Conservation (phyloP, 2,113 vertebrate genomes). For the Dolichallabes microphthalmus region DNA sequence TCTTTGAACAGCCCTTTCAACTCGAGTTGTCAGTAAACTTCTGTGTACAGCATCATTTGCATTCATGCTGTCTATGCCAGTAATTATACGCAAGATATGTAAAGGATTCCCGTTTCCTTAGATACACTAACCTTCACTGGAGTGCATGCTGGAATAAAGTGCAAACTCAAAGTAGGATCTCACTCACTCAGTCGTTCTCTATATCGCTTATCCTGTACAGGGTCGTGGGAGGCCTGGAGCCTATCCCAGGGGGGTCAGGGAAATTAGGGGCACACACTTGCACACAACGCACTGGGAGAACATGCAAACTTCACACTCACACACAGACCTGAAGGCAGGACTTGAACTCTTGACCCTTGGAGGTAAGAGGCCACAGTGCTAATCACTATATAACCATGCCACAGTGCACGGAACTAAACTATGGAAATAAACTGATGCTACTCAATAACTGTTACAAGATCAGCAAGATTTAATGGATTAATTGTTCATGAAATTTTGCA, state of each 20-base stretch:
- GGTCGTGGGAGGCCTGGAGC: too few relatives aligned
- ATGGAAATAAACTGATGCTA: slow-evolving; percentile 24
- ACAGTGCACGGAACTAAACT: slow-evolving; percentile 8
- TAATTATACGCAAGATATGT: slow-evolving; percentile 52
- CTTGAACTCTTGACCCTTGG: too few relatives aligned
- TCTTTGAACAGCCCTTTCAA: slow-evolving; percentile 17
- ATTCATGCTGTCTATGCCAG: slow-evolving; percentile 39
- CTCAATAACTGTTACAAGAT: not conserved
- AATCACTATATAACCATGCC: too few relatives aligned
- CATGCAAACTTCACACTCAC: too few relatives aligned
- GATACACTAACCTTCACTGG: slow-evolving; percentile 53
- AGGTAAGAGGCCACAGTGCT: too few relatives aligned
- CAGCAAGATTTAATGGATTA: not conserved
- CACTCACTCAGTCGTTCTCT: too few relatives aligned
- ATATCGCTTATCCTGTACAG: too few relatives aligned
- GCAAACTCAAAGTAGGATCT: too few relatives aligned
- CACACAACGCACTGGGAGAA: too few relatives aligned
- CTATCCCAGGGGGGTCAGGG: too few relatives aligned
- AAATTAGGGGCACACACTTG: too few relatives aligned
- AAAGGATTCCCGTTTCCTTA: slow-evolving; percentile 53
- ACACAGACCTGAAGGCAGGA: too few relatives aligned
- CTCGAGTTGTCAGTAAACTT: slow-evolving; percentile 30
- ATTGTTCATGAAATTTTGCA: slow-evolving; percentile 9
- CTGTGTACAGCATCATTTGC: slow-evolving; percentile 50
- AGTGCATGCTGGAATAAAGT: slow-evolving; percentile 34